Percentiles rank a stretch among this genome's conserved stretches.
phyloP scores from a whole-genome alignment of 2,113 vertebrate species.

The Carassius auratus region DNA sequence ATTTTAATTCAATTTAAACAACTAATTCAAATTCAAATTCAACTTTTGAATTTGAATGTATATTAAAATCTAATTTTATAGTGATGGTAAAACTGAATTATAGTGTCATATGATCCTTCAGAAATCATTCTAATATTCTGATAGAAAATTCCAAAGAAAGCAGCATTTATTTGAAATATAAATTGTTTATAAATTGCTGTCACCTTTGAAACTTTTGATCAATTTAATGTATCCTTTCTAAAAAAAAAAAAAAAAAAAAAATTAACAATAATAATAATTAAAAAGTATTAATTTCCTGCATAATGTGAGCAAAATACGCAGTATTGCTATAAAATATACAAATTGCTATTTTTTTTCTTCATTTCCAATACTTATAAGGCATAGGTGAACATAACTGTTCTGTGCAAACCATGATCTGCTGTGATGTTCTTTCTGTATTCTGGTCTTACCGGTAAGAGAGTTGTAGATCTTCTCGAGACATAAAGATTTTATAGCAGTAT shows the following conservation, averaged over 20 bases:
- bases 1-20: background rate
- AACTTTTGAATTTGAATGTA: background rate
- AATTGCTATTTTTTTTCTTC: background rate
- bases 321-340: background rate
- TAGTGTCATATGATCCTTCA: background rate
- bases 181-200: background rate
- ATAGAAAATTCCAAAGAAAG: background rate
- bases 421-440: constrained; percentile 19
- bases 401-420: background rate
- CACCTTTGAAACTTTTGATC: background rate
- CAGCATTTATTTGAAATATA: background rate
- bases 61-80: background rate
- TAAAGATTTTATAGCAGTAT: constrained; percentile 30
- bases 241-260: no score
- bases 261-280: no score
- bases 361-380: background rate
- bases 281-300: background rate
- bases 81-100: background rate
- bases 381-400: background rate
- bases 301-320: background rate
- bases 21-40: no score
- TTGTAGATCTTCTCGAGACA: constrained; percentile 18
- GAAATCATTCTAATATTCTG: background rate
- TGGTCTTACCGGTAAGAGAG: background rate
- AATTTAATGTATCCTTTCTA: background rate